Percentiles rank a stretch among this genome's conserved stretches.
Conservation (phyloP, 1,140 invertebrate genomes). For the Idris sp. region DNA sequence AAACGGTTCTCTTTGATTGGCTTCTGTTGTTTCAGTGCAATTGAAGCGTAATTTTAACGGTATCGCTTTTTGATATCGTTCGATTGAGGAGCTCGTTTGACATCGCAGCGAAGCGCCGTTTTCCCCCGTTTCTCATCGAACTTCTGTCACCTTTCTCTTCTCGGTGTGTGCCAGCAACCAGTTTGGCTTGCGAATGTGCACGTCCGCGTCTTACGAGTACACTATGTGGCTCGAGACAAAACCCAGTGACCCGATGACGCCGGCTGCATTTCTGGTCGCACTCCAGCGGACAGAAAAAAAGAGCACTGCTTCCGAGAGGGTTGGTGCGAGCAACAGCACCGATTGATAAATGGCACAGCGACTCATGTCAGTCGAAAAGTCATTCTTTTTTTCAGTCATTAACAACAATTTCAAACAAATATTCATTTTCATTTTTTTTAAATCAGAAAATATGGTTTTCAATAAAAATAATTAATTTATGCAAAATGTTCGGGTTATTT, state of each 20-base stretch:
- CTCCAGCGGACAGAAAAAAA: conserved; percentile 46
- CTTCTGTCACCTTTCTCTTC: conserved; percentile 64
- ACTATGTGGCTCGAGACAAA: conserved; percentile 62
- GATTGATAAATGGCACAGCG: conserved; percentile 11
- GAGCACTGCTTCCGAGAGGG: conserved; percentile 23
- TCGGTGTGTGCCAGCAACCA: conserved; percentile 56
- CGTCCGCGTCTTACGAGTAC: conserved; percentile 54
- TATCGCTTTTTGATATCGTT: conserved; percentile 55
- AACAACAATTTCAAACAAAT: too few species aligned
- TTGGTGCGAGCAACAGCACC: conserved; percentile 14
- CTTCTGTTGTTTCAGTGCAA: conserved; percentile 25
- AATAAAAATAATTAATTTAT: too few species aligned
- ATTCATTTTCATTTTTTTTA: too few species aligned
- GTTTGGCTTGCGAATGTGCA: conserved; percentile 57
- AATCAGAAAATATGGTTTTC: too few species aligned
- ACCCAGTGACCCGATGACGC: conserved; percentile 61
- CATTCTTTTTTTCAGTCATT: too few species aligned
- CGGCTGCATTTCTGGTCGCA: conserved; percentile 48
- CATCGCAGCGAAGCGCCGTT: conserved; percentile 43
- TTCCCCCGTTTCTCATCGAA: conserved; percentile 33
- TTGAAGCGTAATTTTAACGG: conserved; percentile 54
- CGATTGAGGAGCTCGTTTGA: conserved; percentile 42
- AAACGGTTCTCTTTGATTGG: conserved; percentile 12
- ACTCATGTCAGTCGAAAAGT: too few species aligned
- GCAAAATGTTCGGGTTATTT: too few species aligned